These are phyloP conservation scores for Ischnus inquisitorius DNA, from an alignment of 2,888 invertebrate genomes.

Conservation along the genomic window DNA sequence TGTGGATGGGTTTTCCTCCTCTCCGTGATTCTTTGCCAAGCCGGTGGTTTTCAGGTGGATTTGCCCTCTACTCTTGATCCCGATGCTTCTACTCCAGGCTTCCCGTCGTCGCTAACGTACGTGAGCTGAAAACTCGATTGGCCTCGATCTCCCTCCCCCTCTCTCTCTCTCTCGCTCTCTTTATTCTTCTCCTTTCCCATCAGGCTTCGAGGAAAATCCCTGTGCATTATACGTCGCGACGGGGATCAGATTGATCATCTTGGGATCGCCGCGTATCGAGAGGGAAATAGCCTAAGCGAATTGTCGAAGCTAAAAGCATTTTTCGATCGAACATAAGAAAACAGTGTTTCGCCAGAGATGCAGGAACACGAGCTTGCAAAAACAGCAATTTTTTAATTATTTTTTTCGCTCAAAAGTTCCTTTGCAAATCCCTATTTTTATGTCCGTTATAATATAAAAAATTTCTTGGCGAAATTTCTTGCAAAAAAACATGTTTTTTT, in stretches of 20 bases:
- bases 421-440: too few relatives aligned
- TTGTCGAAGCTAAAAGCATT: conserved; percentile 7
- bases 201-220: conserved; percentile 32
- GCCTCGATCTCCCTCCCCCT: conserved; percentile 20
- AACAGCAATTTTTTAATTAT: background rate
- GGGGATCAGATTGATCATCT: conserved; percentile 51
- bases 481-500: too few relatives aligned
- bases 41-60: conserved; percentile 50
- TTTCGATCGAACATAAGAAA: background rate
- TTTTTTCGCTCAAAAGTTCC: too few relatives aligned
- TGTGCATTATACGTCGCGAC: conserved; percentile 38
- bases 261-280: background rate
- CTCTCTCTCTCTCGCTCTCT: conserved; percentile 17
- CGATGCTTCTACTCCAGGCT: conserved; percentile 39
- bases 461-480: too few relatives aligned
- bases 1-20: conserved; percentile 36
- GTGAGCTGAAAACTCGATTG: conserved; percentile 57
- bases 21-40: conserved; percentile 53
- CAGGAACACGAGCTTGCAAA: background rate
- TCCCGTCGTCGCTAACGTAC: conserved; percentile 45
- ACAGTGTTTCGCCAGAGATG: background rate
- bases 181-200: background rate
- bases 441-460: too few relatives aligned
- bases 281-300: conserved; percentile 19
- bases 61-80: conserved; percentile 39